phyloP scores from a whole-genome alignment of 2,113 vertebrate species.

The Corvus moneduloides region DNA sequence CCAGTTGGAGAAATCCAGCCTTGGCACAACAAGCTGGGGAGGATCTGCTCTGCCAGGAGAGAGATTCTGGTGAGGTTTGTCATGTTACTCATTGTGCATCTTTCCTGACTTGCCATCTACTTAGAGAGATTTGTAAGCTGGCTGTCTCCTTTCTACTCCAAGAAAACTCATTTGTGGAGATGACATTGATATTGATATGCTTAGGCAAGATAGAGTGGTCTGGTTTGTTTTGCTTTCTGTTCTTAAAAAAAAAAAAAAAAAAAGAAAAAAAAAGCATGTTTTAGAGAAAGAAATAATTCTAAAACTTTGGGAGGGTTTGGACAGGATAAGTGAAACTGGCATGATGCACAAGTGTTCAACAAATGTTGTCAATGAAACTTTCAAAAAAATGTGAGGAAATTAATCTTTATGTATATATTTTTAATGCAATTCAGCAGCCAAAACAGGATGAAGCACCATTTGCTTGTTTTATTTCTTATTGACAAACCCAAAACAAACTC shows the following conservation, averaged over 20 bases:
- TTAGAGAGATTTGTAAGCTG: neutral
- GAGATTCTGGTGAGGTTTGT: neutral
- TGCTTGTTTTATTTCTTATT: neutral
- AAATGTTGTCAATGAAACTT: neutral
- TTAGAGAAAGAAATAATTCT: neutral
- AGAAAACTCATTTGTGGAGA: neutral
- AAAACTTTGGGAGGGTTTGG: rapidly evolving
- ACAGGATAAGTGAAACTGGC: neutral
- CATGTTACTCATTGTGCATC: neutral
- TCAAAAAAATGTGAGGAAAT: neutral
- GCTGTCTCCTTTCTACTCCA: neutral
- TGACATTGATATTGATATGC: neutral
- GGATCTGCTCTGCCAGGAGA: neutral
- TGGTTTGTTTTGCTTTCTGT: neutral
- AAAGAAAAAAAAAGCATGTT: neutral
- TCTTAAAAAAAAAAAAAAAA: no score
- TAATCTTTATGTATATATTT: neutral
- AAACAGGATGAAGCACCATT: neutral
- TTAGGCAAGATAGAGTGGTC: neutral
- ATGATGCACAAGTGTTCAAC: neutral
- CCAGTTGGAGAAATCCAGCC: neutral
- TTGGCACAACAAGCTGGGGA: neutral
- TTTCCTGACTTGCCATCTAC: neutral
- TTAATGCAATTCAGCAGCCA: neutral
- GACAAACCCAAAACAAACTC: neutral